phyloP scores from a whole-genome alignment of 2,888 invertebrate genomes.

The Protodeltote pygarga region DNA sequence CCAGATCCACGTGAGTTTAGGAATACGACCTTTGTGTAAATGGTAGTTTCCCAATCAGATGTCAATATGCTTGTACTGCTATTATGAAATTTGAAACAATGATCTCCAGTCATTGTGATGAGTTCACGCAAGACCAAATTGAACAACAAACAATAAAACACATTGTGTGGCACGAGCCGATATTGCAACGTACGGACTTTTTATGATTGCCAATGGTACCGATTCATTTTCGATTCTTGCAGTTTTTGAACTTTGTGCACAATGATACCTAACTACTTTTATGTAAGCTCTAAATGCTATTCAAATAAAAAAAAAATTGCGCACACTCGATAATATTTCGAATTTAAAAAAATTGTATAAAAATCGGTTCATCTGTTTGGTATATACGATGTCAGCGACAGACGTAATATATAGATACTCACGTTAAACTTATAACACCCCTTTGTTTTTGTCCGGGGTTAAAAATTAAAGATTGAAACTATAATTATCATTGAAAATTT shows the following conservation, averaged over 20 bases:
- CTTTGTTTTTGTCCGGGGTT: no score
- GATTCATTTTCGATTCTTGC: background rate
- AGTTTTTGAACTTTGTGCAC: background rate
- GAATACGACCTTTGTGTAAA: background rate
- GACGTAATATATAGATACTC: no score
- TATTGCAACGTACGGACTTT: conserved; percentile 11
- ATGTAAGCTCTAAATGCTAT: background rate
- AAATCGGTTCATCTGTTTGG: no score
- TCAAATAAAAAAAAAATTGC: no score
- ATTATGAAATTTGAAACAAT: conserved; percentile 37
- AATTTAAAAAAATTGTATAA: no score
- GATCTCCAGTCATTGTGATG: conserved; percentile 38
- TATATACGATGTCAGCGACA: no score
- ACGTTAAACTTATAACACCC: no score
- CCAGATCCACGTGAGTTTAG: background rate
- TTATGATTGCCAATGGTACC: no score
- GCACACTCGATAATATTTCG: no score
- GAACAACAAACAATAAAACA: conserved; percentile 38
- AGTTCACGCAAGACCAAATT: conserved; percentile 9
- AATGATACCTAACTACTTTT: background rate
- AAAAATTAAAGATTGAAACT: no score
- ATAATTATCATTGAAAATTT: no score
- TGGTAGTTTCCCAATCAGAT: conserved; percentile 4
- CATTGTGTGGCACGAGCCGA: conserved; percentile 22
- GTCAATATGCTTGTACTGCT: conserved; percentile 2